Base-by-base conservation (phyloP, 2,888 invertebrate species). In the Dermolepida albohirtum region DNA sequence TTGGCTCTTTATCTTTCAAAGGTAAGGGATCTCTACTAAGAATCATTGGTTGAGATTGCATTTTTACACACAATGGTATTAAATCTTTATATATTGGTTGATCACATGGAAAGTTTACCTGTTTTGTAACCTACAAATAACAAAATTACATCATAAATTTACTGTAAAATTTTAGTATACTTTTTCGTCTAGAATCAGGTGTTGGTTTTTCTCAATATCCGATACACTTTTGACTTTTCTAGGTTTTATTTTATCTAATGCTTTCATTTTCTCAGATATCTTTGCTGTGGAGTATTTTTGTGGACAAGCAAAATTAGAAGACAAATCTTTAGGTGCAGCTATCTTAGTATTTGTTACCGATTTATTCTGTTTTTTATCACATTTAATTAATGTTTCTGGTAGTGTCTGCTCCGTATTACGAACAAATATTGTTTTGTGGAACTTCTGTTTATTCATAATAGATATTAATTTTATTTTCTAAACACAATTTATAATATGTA, bases 41-140 rank as follows among this genome's bases (percentile, higher is more conserved):
- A 12, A 69, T 55, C 34, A 65, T 39, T 29, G 69, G 64, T 49
- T 66, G 72, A 11, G 69, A 27, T 12, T 67, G 68, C 57, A 70
- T 59, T 64, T 70, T 73, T 14, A 68, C 64, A 64, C 72, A 70
- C 8, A 78, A 59, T 4, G 78, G 75, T n/a, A 78, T 75, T 40
- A 78, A 68, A 69, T 76, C 73, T 69, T 73, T 78, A 62, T 74
- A 78, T 47, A 77, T 72, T 10, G 69, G 66, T 68, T 76, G 71
- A 17, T 75, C 72, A 50, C 72, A 70, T 4, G 75, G 75, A 69
- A 77, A 77, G 69, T 78, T 78, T 22, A 78, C 67, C 65, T 71
- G 71, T 64, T 73, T 76, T 17, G 77, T 72, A 7, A 75, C 68
- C 78, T 78, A 47, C 6, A 76, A 69, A 17, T n/a, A 55, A 27